Conservation (phyloP, 1,140 invertebrate genomes). For the Lutraria rhynchaena region DNA sequence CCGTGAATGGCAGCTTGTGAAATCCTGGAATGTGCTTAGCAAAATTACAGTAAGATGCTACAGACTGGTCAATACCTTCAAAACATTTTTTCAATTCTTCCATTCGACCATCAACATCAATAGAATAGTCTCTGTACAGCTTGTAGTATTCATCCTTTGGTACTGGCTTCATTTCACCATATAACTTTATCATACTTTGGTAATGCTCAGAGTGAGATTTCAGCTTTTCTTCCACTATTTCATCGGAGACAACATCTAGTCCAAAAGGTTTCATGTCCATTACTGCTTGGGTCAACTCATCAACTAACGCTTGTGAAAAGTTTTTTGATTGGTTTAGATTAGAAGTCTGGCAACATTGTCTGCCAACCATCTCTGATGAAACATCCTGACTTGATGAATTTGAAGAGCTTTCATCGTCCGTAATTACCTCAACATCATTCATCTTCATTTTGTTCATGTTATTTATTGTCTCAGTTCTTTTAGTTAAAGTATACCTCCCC, state of each 20-base stretch:
- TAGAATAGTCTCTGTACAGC: slow-evolving; percentile 32
- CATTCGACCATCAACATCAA: slow-evolving; percentile 51
- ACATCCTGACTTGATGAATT: slow-evolving; percentile 4
- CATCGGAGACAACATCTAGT: slow-evolving; percentile 5
- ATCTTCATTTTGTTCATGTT: slow-evolving; percentile 54
- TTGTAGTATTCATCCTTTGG: slow-evolving; percentile 37
- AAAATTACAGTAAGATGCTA: slow-evolving; percentile 39
- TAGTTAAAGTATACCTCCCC: slow-evolving; percentile 65
- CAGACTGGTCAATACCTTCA: slow-evolving; percentile 11
- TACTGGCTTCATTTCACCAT: slow-evolving; percentile 41
- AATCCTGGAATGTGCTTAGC: slow-evolving; percentile 51
- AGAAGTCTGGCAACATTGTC: neutral
- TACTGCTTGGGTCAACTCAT: slow-evolving; percentile 25
- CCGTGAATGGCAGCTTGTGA: slow-evolving; percentile 7
- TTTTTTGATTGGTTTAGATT: slow-evolving; percentile 5
- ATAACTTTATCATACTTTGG: slow-evolving; percentile 27
- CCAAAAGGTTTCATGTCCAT: slow-evolving; percentile 44
- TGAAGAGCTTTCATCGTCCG: neutral
- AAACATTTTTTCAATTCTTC: slow-evolving; percentile 18
- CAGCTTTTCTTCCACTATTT: slow-evolving; percentile 16
- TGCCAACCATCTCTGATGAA: slow-evolving; percentile 15
- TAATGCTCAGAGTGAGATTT: slow-evolving; percentile 33
- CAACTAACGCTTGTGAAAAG: neutral
- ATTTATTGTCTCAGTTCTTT: slow-evolving; percentile 63
- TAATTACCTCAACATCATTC: slow-evolving; percentile 1